Evolutionary conservation across 2,113 vertebrate genomes (phyloP).

Genomic region (Catagonus wagneri): DNA sequence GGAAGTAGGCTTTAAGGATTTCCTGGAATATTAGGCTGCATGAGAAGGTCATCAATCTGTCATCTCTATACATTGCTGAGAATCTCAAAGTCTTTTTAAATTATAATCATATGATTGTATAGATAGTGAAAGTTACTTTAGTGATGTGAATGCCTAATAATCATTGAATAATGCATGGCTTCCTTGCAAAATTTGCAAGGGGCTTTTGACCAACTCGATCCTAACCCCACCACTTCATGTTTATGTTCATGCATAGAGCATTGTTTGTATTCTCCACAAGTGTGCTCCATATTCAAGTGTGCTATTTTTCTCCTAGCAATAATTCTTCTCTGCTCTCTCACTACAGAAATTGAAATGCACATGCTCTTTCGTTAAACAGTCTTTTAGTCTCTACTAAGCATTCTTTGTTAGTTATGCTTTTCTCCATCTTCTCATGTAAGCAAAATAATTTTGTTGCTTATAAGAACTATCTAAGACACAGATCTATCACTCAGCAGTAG

Average conservation of each 20-base stretch:
- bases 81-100: constrained; percentile 18
- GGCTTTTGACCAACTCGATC: neutral
- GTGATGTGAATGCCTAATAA: neutral
- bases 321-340: constrained; percentile 23
- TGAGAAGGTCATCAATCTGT: constrained; percentile 7
- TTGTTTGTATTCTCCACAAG: neutral
- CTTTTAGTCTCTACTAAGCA: constrained; percentile 51
- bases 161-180: neutral
- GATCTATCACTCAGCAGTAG: constrained; percentile 53
- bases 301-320: constrained; percentile 8
- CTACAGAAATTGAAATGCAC: neutral
- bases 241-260: neutral
- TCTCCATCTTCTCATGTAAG: constrained; percentile 32
- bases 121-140: neutral
- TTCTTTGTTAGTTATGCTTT: constrained; percentile 58
- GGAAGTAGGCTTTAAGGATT: constrained; percentile 11
- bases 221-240: too few relatives aligned
- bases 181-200: neutral
- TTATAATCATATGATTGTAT: constrained; percentile 30
- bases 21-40: neutral
- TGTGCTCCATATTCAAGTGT: neutral
- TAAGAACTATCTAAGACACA: constrained; percentile 57
- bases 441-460: constrained; percentile 59
- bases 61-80: neutral
- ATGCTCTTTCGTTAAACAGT: neutral